Evolutionary conservation across 2,113 vertebrate genomes (phyloP), one percentile per base, ranked within the genome.

Genomic region (Pogonocichla stellata): DNA sequence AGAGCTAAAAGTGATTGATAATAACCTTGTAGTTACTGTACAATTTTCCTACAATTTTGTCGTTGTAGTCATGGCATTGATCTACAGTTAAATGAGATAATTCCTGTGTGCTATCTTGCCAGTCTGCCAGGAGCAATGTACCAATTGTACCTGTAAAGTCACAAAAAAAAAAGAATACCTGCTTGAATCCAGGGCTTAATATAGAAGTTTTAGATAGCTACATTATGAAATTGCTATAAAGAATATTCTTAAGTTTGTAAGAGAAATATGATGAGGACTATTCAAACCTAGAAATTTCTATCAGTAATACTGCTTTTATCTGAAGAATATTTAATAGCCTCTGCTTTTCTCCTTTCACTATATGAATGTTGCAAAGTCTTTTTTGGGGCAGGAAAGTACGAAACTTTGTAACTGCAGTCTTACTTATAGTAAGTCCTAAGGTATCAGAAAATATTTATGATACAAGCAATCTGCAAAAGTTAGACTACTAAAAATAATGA

Each of bases 11-110:
- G 72, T 94, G 88, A 96, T 97, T 95, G 87, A 91, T 97, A 96
- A 95, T 97, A 96, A 95, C 88, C 70, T 91, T 88, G 85, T 88
- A 90, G 69, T 64, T 88, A 86, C 65, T 58, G 71, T 91, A 95
- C 96, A 96, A 95, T 95, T 94, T 97, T 77, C 81, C 81, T 80
- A 91, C 86, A 61, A 90, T 93, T 97, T 95, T 93, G 92, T 75
- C 85, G 83, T 79, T 86, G 69, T 60, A 86, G 93, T 91, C 93
- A 57, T 93, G 90, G 74, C 80, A 85, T 93, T 96, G 92, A 97
- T 96, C 83, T 92, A 88, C 58, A 92, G 94, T 92, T 97, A 94
- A 98, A 96, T 93, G 79, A 97, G 94, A 94, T 86, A 95, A 96
- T 96, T 87, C 86, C 88, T 95, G 38, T 80, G 43, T 77, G 56